phyloP scores from a whole-genome alignment of 2,113 vertebrate genomes.

The Calypte anna region DNA sequence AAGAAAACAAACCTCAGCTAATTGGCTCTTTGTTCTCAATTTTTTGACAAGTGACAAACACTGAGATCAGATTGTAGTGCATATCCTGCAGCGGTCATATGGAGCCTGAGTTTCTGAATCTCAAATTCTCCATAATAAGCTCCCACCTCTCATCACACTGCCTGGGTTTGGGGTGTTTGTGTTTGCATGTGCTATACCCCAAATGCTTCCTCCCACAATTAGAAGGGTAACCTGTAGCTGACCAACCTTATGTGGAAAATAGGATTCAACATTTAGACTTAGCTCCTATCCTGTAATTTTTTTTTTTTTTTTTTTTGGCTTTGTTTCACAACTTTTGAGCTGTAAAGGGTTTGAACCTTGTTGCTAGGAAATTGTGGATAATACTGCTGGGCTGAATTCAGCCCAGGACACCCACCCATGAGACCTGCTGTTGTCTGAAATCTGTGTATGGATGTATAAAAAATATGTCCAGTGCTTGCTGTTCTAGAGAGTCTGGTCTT shows the following conservation, averaged over 20 bases:
- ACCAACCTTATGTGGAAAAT: background rate
- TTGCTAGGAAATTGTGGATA: background rate
- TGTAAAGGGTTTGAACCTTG: background rate
- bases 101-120: constrained; percentile 18
- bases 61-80: constrained; percentile 47
- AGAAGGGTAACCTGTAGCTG: background rate
- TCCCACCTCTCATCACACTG: background rate
- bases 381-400: background rate
- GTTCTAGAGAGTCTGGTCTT: background rate
- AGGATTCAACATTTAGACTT: background rate
- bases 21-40: constrained; percentile 64
- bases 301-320: background rate
- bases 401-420: background rate
- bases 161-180: background rate
- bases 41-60: constrained; percentile 71
- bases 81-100: constrained; percentile 48
- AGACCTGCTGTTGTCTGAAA: background rate
- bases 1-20: constrained; percentile 63
- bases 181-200: background rate
- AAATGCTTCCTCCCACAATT: background rate
- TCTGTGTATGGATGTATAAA: background rate
- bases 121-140: background rate
- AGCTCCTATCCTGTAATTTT: background rate
- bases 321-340: background rate
- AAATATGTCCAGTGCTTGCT: background rate